Conservation (phyloP, 2,888 invertebrate genomes). For the Athripsodes cinereus region DNA sequence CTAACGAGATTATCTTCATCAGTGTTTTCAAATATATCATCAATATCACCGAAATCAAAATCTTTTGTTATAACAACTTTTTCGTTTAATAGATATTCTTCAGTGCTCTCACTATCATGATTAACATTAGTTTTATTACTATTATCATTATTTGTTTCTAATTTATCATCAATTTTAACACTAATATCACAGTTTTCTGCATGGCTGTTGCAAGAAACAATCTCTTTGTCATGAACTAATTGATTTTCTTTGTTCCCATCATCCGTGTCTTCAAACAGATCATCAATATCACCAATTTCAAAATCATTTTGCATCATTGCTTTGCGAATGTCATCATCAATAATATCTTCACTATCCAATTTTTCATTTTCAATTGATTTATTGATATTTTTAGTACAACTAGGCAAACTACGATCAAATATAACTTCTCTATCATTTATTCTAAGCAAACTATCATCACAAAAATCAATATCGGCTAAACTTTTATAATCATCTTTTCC, state of each 20-base stretch:
- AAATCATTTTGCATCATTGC: slow-evolving; percentile 32
- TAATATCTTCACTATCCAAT: background rate
- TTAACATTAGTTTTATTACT: background rate
- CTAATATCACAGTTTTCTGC: background rate
- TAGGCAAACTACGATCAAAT: background rate
- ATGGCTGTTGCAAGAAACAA: background rate
- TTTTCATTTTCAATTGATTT: background rate
- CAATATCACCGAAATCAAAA: slow-evolving; percentile 43
- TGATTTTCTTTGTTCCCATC: background rate
- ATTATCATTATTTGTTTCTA: background rate
- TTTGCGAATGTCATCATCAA: background rate
- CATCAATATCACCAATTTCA: slow-evolving; percentile 41
- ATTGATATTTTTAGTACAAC: background rate
- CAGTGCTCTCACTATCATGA: background rate
- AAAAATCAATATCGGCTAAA: background rate
- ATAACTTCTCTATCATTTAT: background rate
- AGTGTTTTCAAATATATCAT: slow-evolving; percentile 38
- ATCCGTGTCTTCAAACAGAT: slow-evolving; percentile 36
- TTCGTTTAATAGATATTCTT: background rate
- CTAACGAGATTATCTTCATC: background rate
- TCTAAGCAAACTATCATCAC: background rate
- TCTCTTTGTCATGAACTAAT: no score
- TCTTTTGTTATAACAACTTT: slow-evolving; percentile 26
- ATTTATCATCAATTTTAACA: background rate
- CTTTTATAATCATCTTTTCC: background rate